These are phyloP conservation scores for Callopanchax toddi DNA, from an alignment of 2,113 vertebrate genomes.

Conservation along the genomic window DNA sequence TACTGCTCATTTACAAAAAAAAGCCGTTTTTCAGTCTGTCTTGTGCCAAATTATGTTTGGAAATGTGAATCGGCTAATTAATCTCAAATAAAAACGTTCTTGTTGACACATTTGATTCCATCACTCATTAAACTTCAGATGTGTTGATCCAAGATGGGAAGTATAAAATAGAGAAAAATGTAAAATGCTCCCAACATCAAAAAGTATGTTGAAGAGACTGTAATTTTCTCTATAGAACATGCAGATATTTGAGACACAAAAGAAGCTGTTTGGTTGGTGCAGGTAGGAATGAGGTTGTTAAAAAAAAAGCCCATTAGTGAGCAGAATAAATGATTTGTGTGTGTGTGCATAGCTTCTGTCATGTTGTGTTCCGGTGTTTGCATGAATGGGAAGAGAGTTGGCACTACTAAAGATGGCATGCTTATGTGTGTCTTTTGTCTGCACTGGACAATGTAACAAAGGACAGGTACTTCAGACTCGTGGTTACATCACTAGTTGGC, in stretches of 20 bases:
- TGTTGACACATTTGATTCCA: conserved; percentile 7
- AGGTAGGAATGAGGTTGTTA: conserved; percentile 61
- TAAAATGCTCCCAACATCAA: conserved; percentile 29
- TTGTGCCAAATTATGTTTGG: no score
- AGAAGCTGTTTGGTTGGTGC: conserved; percentile 64
- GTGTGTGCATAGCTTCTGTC: conserved; percentile 59
- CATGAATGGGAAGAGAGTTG: conserved; percentile 33
- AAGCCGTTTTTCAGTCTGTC: no score
- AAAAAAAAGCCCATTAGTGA: conserved; percentile 46
- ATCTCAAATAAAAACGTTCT: conserved; percentile 8
- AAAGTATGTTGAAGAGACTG: conserved; percentile 46
- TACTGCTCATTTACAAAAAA: no score
- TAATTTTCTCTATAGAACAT: conserved; percentile 50
- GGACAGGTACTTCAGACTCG: conserved; percentile 28
- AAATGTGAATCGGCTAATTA: no score
- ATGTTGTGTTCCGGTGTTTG: conserved; percentile 53
- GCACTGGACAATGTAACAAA: conserved; percentile 19
- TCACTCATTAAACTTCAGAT: conserved; percentile 30
- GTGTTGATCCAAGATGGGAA: no score
- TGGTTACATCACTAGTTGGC: conserved; percentile 18
- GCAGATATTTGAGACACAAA: conserved; percentile 58
- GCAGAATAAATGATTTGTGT: conserved; percentile 22
- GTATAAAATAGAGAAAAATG: background rate
- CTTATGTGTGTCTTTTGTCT: conserved; percentile 19
- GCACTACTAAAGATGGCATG: conserved; percentile 18